phyloP scores from a whole-genome alignment of 1,140 invertebrate species.

The Ceratina australensis region DNA sequence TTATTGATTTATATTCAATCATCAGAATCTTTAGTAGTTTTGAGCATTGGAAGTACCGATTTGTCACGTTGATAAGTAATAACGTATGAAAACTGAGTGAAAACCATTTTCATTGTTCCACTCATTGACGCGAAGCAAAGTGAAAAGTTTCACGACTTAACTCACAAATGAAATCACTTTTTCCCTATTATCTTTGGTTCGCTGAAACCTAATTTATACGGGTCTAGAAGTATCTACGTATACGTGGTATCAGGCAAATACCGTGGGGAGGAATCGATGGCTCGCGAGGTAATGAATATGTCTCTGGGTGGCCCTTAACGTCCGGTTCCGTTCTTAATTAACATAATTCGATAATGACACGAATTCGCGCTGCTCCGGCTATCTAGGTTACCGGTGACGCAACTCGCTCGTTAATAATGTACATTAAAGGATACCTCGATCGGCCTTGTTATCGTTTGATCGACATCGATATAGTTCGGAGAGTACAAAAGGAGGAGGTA shows the following conservation, averaged over 20 bases:
- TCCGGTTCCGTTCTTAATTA: slow-evolving; percentile 50
- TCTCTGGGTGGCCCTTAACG: slow-evolving; percentile 50
- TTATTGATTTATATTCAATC: too few species aligned
- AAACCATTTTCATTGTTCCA: too few species aligned
- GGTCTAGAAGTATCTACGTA: too few species aligned
- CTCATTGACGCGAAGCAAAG: too few species aligned
- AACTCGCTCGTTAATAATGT: slow-evolving; percentile 30
- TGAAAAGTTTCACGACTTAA: too few species aligned
- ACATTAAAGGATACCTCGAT: slow-evolving; percentile 24
- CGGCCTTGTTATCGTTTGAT: slow-evolving; percentile 26
- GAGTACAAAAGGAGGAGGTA: too few species aligned
- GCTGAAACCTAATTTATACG: too few species aligned
- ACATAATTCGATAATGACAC: slow-evolving; percentile 47
- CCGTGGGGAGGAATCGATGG: slow-evolving; percentile 69
- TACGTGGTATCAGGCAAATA: too few species aligned
- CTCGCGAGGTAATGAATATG: slow-evolving; percentile 72
- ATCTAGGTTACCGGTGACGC: slow-evolving; percentile 34
- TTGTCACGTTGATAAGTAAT: too few species aligned
- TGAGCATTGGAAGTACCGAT: too few species aligned
- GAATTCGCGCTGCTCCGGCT: neutral
- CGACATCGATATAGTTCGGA: neutral
- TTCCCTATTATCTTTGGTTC: neutral
- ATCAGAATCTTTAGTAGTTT: too few species aligned
- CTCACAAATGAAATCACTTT: slow-evolving; percentile 1
- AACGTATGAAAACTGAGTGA: too few species aligned